A percentile compares a stretch with the other conserved stretches of the same genome.
Evolutionary conservation across 1,140 invertebrate genomes (phyloP).

Genomic region (Tetragonula clypearis): DNA sequence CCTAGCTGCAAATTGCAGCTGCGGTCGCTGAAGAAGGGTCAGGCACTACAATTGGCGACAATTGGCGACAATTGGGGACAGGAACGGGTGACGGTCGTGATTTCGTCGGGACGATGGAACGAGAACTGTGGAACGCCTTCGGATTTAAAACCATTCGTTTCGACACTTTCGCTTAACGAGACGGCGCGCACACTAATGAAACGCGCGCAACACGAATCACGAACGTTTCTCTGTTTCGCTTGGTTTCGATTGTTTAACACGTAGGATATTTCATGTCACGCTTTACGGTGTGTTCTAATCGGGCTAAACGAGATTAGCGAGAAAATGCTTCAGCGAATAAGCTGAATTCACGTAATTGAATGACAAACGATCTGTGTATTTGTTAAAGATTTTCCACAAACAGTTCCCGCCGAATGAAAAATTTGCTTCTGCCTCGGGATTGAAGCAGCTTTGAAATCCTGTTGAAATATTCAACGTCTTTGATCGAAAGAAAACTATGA

Average conservation of each 20-base stretch:
- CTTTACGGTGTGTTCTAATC: background rate
- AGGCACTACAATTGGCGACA: slow-evolving; percentile 72
- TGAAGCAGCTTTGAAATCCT: background rate
- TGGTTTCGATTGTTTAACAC: background rate
- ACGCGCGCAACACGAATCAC: slow-evolving; percentile 1
- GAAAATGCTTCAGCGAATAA: background rate
- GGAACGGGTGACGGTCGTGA: slow-evolving; percentile 67
- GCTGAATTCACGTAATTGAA: background rate
- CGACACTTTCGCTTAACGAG: slow-evolving; percentile 35
- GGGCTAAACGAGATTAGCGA: background rate
- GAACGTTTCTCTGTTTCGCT: background rate
- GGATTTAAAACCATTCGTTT: slow-evolving; percentile 1
- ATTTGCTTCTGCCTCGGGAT: background rate
- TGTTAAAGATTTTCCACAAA: background rate
- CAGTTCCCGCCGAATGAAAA: background rate
- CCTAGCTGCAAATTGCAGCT: slow-evolving; percentile 48
- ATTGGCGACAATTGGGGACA: slow-evolving; percentile 77
- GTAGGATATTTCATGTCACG: background rate
- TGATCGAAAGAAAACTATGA: background rate
- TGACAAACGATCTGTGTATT: too few species aligned
- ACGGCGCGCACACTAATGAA: background rate
- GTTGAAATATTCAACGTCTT: background rate
- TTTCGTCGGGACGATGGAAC: slow-evolving; percentile 57
- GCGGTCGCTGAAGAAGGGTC: slow-evolving; percentile 13
- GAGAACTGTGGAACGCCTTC: background rate